Percentiles rank a stretch among this genome's conserved stretches.
Evolutionary conservation across 2,888 invertebrate genomes (phyloP).

Genomic region (Cephus nigrinus): DNA sequence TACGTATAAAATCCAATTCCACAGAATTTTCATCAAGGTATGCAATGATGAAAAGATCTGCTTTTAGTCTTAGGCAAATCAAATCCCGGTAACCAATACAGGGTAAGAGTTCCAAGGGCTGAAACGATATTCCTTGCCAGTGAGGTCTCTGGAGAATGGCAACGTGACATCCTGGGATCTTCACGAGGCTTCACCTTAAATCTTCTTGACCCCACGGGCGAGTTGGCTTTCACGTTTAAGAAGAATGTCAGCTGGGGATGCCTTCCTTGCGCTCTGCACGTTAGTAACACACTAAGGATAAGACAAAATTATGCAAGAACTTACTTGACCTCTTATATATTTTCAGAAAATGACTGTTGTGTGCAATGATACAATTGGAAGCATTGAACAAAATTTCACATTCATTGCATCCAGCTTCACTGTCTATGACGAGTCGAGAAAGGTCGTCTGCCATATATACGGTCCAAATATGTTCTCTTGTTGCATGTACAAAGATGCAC

Average conservation of each 20-base stretch:
- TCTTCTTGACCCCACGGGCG: conserved; percentile 84
- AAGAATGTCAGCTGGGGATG: conserved; percentile 51
- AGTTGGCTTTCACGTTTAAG: conserved; percentile 80
- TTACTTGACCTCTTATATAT: not conserved
- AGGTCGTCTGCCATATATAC: conserved; percentile 76
- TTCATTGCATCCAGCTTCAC: conserved; percentile 76
- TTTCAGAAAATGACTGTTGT: conserved; percentile 49
- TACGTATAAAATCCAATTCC: conserved; percentile 64
- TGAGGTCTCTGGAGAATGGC: conserved; percentile 73
- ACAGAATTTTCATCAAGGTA: conserved; percentile 9
- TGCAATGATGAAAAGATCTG: not conserved
- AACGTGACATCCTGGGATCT: conserved; percentile 79
- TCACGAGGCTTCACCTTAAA: conserved; percentile 82
- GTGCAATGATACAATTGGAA: conserved; percentile 73
- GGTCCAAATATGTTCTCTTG: conserved; percentile 77
- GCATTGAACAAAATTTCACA: conserved; percentile 77
- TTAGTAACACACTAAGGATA: conserved; percentile 25
- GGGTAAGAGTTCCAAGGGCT: conserved; percentile 77
- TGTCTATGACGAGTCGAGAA: conserved; percentile 74
- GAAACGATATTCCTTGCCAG: conserved; percentile 82
- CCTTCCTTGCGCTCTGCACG: conserved; percentile 48
- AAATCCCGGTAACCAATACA: conserved; percentile 79
- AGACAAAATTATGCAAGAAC: not conserved
- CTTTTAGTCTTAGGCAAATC: conserved; percentile 71
- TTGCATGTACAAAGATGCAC: conserved; percentile 72